Percentiles rank a stretch among this genome's conserved stretches.
phyloP scores from a whole-genome alignment of 2,888 invertebrate genomes.

The Amphimallon solstitiale region DNA sequence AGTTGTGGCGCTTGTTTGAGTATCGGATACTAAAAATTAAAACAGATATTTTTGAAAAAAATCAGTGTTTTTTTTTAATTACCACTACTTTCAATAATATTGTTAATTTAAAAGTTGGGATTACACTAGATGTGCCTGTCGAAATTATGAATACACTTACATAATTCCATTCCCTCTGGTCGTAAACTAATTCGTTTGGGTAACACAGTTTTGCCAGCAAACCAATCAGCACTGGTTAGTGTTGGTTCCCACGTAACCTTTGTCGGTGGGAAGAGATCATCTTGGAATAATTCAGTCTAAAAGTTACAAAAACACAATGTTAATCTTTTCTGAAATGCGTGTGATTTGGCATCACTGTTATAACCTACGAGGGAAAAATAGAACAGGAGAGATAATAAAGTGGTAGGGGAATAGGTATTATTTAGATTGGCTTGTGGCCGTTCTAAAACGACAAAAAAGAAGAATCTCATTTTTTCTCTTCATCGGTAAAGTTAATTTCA shows the following conservation, averaged over 20 bases:
- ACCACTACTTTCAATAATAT: no score
- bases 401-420: no score
- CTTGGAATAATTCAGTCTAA: constrained; percentile 95
- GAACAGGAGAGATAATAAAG: no score
- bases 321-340: background rate
- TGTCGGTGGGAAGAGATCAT: constrained; percentile 95
- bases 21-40: constrained; percentile 50
- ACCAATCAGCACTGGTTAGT: constrained; percentile 82
- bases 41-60: no score
- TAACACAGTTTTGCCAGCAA: constrained; percentile 71
- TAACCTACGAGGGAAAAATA: no score
- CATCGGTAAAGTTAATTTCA: no score
- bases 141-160: constrained; percentile 73
- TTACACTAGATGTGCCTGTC: no score
- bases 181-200: constrained; percentile 77
- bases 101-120: no score
- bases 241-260: constrained; percentile 87
- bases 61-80: no score
- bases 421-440: no score
- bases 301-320: constrained; percentile 47
- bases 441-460: no score
- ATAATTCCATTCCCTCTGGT: constrained; percentile 87
- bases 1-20: constrained; percentile 39
- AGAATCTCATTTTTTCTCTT: no score
- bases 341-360: background rate